A percentile compares a stretch with the other conserved stretches of the same genome.
These are phyloP conservation scores for Aeoliscus strigatus DNA, from an alignment of 2,797 vertebrate genomes.

Conservation along the genomic window DNA sequence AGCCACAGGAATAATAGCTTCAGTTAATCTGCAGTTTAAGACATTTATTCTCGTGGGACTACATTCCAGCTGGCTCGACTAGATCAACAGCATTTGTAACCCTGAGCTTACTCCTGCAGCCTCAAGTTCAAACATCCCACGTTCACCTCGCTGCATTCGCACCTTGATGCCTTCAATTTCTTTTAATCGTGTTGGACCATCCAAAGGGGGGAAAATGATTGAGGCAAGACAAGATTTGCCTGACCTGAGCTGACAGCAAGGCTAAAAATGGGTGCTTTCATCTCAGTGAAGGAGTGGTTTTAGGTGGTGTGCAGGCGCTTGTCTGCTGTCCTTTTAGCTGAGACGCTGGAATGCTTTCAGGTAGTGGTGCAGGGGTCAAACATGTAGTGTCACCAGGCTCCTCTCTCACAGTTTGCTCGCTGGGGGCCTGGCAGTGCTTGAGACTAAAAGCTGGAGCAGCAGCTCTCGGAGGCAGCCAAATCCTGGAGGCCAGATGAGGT, in stretches of 20 bases:
- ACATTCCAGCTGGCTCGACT: conserved; percentile 43
- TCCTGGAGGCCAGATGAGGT: conserved; percentile 47
- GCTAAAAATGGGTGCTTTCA: conserved; percentile 59
- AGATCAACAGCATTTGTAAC: conserved; percentile 55
- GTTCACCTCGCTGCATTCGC: conserved; percentile 40
- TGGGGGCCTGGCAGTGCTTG: conserved; percentile 20
- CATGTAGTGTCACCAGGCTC: conserved; percentile 35
- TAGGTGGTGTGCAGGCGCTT: conserved; percentile 16
- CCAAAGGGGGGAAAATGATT: conserved; percentile 26
- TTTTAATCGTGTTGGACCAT: conserved; percentile 29
- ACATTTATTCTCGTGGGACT: conserved; percentile 49
- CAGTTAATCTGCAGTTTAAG: conserved; percentile 56
- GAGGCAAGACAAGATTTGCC: conserved; percentile 43
- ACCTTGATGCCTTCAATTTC: conserved; percentile 28
- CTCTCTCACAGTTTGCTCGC: conserved; percentile 20
- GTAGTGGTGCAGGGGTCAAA: conserved; percentile 32
- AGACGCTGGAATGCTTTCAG: conserved; percentile 37
- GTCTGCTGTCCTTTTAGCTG: conserved; percentile 29
- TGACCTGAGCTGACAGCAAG: conserved; percentile 39
- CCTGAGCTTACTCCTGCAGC: conserved; percentile 22
- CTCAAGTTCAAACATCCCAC: conserved; percentile 47
- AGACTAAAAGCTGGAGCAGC: conserved; percentile 27
- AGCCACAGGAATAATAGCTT: conserved; percentile 61
- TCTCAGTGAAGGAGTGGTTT: conserved; percentile 42
- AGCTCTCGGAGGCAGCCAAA: conserved; percentile 28